Evolutionary conservation across 1,140 invertebrate species (phyloP), one percentile per base, ranked within the genome.

Genomic region (Hirudo medicinalis): DNA sequence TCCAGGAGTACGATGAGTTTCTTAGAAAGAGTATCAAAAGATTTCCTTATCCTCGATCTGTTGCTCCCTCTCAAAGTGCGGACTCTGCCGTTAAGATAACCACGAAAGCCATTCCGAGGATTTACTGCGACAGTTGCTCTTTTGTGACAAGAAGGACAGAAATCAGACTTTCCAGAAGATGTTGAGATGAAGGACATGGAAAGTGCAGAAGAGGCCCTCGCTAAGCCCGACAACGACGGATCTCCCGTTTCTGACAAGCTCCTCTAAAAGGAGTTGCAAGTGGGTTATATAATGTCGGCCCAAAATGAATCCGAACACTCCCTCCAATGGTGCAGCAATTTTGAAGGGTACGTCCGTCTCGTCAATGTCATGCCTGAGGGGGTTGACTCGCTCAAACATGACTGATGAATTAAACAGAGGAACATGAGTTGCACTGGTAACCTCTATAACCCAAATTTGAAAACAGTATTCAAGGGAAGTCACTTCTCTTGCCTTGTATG

Each of bases 1-100:
- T 70, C 49, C 69, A 70, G n/a, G 69, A 70, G 69, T 70, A 70
- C 43, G 69, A 70, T 20, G 43, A 70, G 36, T 70, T 49, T 25
- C 49, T 70, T 0, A 49, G 49, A 22, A 36, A 70, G 19, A 70
- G 22, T 22, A 70, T 70, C 53, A 70, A 36, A 63, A 63, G 29
- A 63, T 63, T 63, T 15, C 29, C 57, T 25, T 63, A 25, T 63
- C 57, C 57, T 0, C 22, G 29, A 63, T 63, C 57, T 11, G 43
- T 49, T 1, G 43, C 5, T 0, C 22, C 22, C 6, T 4, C 22
- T 22, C 57, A 63, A 20, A 32, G 29, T 32, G 57, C 22, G 6
- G 29, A 63, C 57, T 13, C 22, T 9, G 29, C 22, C 22, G 20
- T 25, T 11, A 63, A 63, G 11, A 22, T 63, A 32, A 63, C 22